Base-by-base conservation (phyloP, 1,140 invertebrate genomes). In the Leguminivora glycinivorella region DNA sequence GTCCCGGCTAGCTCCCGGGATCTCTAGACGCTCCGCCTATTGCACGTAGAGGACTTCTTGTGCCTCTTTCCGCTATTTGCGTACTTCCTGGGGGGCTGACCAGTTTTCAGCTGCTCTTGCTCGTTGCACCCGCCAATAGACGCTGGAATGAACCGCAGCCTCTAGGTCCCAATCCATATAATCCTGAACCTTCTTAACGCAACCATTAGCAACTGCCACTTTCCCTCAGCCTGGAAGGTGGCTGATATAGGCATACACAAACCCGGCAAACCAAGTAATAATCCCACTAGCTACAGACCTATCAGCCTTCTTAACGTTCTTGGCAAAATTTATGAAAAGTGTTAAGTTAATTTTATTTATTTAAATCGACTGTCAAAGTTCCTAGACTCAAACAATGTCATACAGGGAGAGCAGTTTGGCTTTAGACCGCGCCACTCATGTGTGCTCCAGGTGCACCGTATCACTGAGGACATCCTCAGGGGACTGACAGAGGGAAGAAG, bases 291-390 rank as follows among this genome's bases (percentile, higher is more conserved):
- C 10, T 69, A 69, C 26, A 9, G 68, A 9, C 68, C 68, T 2
- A 69, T 69, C 14, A 56, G 47, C 17, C 68, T 69, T 2, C 7
- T 69, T 1, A 69, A 22, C 1, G 17, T 80, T 0, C 4, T 34
- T 22, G 68, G 56, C n/a, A 69, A 69, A 56, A 6, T 69, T 2
- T 69, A 29, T n/a, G 68, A 69, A 56, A 47, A 17, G 9, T 9
- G 4, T 4, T n/a, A n/a, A n/a, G n/a, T n/a, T n/a, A n/a, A 34
- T 34, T 4, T 9, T 34, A 17, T 17, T 17, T 6, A 17, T 17
- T 7, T n/a, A 47, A 2, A 47, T 47, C 0, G 34, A 7, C 14
- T 38, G 29, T 69, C 6, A 12, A 68, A 25, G n/a, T n/a, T n/a
- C n/a, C n/a, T n/a, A n/a, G n/a, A 67, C 14, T 12, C 66, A n/a